Conservation (phyloP, 2,888 invertebrate genomes). For the Chloroclystis v-ata region DNA sequence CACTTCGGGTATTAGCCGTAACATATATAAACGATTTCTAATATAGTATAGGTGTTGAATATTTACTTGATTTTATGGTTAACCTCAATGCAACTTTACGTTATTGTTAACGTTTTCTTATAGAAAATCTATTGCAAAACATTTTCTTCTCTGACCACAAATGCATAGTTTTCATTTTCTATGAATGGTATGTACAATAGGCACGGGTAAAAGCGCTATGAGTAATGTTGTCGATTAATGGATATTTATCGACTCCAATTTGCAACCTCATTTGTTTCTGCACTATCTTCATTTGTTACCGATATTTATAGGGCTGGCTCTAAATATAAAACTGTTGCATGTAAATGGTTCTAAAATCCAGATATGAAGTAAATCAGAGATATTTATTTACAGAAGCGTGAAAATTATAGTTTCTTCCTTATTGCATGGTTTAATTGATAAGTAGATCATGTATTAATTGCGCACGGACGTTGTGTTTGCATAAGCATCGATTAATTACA, state of each 20-base stretch:
- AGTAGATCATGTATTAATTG: not conserved
- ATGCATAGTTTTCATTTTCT: constrained; percentile 10
- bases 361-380: not conserved
- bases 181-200: constrained; percentile 22
- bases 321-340: not conserved
- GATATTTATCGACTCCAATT: constrained; percentile 40
- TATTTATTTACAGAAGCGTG: not conserved
- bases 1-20: too few relatives aligned
- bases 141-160: constrained; percentile 12
- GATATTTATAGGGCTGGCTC: constrained; percentile 30
- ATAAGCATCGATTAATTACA: constrained; percentile 14
- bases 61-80: not conserved
- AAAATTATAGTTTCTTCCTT: constrained; percentile 1
- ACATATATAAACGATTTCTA: too few relatives aligned
- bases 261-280: constrained; percentile 35
- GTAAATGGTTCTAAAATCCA: too few relatives aligned
- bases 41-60: too few relatives aligned
- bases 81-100: not conserved
- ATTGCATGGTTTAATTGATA: constrained; percentile 1
- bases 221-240: constrained; percentile 45
- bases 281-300: constrained; percentile 34
- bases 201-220: constrained; percentile 30
- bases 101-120: not conserved
- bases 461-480: constrained; percentile 4
- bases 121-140: constrained; percentile 6